Base-by-base conservation (phyloP, 2,888 invertebrate species). In the Exephanes ischioxanthus region DNA sequence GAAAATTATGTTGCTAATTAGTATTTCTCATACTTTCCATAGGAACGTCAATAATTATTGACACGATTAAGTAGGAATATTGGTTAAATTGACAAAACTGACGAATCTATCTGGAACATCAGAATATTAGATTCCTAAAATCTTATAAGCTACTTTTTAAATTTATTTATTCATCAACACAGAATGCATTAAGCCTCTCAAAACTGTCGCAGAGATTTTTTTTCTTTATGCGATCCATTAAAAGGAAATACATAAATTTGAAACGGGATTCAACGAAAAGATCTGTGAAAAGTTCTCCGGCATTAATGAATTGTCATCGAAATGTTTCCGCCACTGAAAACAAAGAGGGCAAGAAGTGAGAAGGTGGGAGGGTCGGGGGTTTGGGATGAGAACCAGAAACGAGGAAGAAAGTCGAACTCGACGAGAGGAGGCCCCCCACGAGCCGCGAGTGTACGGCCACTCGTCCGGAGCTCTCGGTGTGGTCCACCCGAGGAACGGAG, bases 351-450 rank as follows among this genome's bases (percentile, higher is more conserved):
- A 16, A 33, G 16, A 63, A 63, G 63, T 2, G 63, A 30, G 63
- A 63, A 33, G 30, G 30, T 84, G 78, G 73, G 80, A 67, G 75
- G 82, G 78, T 71, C 41, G 72, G 67, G 26, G 80, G 83, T 73
- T 55, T 61, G 71, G 82, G 66, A 82, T 82, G 80, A 67, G 84
- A 84, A 72, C 37, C 51, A 76, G 82, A 85, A 81, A 88, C 75
- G 85, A 86, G 83, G 84, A 89, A 89, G 90, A 90, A 90, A 92
- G 89, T 89, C 89, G 89, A 89, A 89, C 77, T 81, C 61, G 78
- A 85, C 79, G 85, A 89, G 90, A 88, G 84, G 89, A 89, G 92
- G 90, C 92, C 92, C 91, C 92, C 92, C 92, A 92, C 90, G 92
- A 92, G 90, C 89, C 87, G 89, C 89, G 90, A 90, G 85, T 53